phyloP scores from a whole-genome alignment of 2,888 invertebrate species.

The Epinotia brunnichana region DNA sequence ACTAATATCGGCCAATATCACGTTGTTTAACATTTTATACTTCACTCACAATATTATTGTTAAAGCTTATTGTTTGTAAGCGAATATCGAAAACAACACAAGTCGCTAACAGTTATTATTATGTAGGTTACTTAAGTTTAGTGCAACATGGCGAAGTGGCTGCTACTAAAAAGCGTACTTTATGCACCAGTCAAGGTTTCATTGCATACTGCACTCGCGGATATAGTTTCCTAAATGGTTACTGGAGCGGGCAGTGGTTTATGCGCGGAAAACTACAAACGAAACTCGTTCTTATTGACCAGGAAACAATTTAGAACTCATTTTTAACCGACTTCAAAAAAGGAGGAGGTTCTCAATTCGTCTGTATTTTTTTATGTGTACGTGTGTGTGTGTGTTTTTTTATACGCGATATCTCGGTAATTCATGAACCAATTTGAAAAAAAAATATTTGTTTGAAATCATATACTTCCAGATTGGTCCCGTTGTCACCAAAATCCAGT shows the following conservation, averaged over 20 bases:
- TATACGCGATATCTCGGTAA: too few species aligned
- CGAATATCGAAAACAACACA: conserved; percentile 48
- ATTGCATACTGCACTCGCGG: conserved; percentile 45
- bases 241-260: conserved; percentile 40
- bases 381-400: too few species aligned
- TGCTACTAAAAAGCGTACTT: conserved; percentile 55
- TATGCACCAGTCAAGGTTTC: conserved; percentile 57
- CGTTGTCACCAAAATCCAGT: too few species aligned
- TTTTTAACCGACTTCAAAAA: too few species aligned
- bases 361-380: too few species aligned
- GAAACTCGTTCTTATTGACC: conserved; percentile 1
- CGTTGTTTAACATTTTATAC: conserved; percentile 24
- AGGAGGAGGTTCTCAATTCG: too few species aligned
- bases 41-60: conserved; percentile 28
- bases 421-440: too few species aligned
- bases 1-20: conserved; percentile 19
- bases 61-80: conserved; percentile 43
- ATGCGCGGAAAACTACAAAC: conserved; percentile 3
- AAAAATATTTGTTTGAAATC: too few species aligned
- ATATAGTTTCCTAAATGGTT: conserved; percentile 40
- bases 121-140: conserved; percentile 62
- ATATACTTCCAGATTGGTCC: too few species aligned
- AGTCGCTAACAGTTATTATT: conserved; percentile 54
- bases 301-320: conserved; percentile 1
- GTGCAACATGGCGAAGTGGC: conserved; percentile 45